Evolutionary conservation across 2,113 vertebrate species (phyloP).

Genomic region (Zapus hudsonius): DNA sequence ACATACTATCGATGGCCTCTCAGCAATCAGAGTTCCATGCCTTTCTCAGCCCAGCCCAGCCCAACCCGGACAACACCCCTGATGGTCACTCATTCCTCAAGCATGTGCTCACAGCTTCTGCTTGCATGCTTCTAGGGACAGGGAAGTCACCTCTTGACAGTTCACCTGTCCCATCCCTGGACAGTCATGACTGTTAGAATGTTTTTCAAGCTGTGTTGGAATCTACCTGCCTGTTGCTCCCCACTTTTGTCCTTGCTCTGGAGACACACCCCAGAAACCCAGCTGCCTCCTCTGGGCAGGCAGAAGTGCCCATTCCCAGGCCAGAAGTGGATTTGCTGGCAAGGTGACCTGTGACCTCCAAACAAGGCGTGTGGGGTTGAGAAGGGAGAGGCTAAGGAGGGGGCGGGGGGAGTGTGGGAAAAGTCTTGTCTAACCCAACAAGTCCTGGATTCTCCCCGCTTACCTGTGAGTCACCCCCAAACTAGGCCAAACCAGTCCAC

Average conservation of each 20-base stretch:
- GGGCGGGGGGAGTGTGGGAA: constrained; percentile 60
- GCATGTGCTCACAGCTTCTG: constrained; percentile 62
- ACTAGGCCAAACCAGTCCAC: constrained; percentile 77
- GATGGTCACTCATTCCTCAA: constrained; percentile 66
- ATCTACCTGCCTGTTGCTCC: background rate
- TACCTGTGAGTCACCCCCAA: constrained; percentile 79
- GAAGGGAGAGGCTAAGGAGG: constrained; percentile 61
- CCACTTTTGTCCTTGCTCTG: background rate
- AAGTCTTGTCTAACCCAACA: constrained; percentile 62
- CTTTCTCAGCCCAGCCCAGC: constrained; percentile 34
- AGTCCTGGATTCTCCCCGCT: constrained; percentile 68
- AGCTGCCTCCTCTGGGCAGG: background rate
- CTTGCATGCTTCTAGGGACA: constrained; percentile 64
- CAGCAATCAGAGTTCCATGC: constrained; percentile 45
- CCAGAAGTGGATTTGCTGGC: constrained; percentile 43
- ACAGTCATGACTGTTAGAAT: constrained; percentile 45
- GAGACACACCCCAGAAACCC: constrained; percentile 41
- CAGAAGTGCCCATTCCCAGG: background rate
- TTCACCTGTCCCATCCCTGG: constrained; percentile 41
- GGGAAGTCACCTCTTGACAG: constrained; percentile 52
- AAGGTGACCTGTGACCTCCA: constrained; percentile 49
- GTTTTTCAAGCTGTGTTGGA: background rate
- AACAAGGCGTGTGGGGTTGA: constrained; percentile 44
- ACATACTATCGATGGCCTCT: background rate
- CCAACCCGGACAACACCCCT: constrained; percentile 68